A percentile compares a stretch with the other conserved stretches of the same genome.
phyloP scores from a whole-genome alignment of 2,888 invertebrate genomes.

The Amphipoea lucens region DNA sequence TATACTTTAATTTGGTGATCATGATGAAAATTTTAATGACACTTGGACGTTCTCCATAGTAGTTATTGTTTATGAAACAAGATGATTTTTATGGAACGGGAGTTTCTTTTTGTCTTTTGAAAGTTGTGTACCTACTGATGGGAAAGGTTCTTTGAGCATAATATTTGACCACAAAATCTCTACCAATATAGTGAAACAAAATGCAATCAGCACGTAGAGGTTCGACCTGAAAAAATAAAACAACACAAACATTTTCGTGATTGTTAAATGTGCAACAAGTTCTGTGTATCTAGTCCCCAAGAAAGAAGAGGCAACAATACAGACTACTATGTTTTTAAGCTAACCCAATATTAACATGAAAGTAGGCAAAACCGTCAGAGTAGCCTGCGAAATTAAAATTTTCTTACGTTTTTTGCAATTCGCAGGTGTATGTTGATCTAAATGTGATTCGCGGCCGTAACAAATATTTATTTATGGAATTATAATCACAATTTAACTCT shows the following conservation, averaged over 20 bases:
- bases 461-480: too few relatives aligned
- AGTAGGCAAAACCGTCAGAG: too few relatives aligned
- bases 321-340: not conserved
- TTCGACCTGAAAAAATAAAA: not conserved
- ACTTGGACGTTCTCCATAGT: slow-evolving; percentile 35
- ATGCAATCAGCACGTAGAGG: not conserved
- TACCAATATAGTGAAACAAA: not conserved
- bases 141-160: not conserved
- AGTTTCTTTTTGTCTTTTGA: slow-evolving; percentile 41
- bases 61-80: slow-evolving; percentile 53
- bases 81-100: slow-evolving; percentile 36
- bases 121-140: not conserved
- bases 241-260: not conserved
- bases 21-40: slow-evolving; percentile 28
- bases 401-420: too few relatives aligned
- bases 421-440: too few relatives aligned
- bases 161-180: not conserved
- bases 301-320: not conserved
- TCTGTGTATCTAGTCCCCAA: not conserved
- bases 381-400: too few relatives aligned
- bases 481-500: too few relatives aligned
- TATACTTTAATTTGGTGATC: not conserved
- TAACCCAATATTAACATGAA: not conserved
- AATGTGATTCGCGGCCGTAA: too few relatives aligned
- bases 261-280: not conserved